Percentiles rank a stretch among this genome's conserved stretches.
Conservation (phyloP, 2,888 invertebrate species). For the Drosophila merina region DNA sequence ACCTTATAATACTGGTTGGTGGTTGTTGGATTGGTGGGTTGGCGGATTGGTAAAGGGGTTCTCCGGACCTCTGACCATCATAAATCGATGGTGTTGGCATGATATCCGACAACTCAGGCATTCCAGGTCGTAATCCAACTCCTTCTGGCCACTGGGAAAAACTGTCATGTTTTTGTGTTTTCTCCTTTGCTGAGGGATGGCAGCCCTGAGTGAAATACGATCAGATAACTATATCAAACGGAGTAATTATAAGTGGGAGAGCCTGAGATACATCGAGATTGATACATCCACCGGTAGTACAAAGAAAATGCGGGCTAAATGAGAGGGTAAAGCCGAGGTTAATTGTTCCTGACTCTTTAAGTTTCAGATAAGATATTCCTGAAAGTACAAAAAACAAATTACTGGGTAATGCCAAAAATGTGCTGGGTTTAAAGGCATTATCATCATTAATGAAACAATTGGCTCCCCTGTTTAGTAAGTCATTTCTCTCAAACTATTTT, state of each 20-base stretch:
- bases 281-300: conserved; percentile 17
- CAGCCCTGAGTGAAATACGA: conserved; percentile 45
- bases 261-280: conserved; percentile 17
- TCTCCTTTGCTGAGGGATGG: conserved; percentile 9
- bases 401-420: background rate
- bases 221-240: conserved; percentile 30
- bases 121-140: conserved; percentile 1
- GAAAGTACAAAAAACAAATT: background rate
- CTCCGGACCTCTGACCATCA: conserved; percentile 42
- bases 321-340: conserved; percentile 29
- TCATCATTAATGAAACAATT: background rate
- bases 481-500: background rate
- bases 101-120: conserved; percentile 46
- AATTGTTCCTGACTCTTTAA: conserved; percentile 31
- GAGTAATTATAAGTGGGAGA: conserved; percentile 38
- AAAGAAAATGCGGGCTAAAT: conserved; percentile 20
- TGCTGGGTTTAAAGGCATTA: background rate
- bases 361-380: conserved; percentile 24
- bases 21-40: background rate
- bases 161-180: conserved; percentile 71
- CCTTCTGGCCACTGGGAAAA: conserved; percentile 58
- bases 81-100: conserved; percentile 74
- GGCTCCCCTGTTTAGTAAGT: too few species aligned
- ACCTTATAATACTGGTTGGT: conserved; percentile 40
- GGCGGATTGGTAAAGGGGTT: conserved; percentile 22